Base-by-base conservation (phyloP, 2,797 vertebrate species). In the Fistularia commersonii region DNA sequence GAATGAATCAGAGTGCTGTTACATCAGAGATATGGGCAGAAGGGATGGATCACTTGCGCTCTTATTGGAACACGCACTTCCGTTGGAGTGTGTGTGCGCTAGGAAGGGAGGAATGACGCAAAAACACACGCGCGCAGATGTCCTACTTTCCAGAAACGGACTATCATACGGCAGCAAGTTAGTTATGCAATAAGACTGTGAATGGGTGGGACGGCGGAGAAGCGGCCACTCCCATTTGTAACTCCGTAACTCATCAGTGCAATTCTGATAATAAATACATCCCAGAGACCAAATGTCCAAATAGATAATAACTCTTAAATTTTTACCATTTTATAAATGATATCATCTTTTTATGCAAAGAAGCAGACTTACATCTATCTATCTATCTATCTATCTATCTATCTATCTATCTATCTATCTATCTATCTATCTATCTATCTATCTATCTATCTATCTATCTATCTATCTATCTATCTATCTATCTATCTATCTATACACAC, bases 1-100 rank as follows among this genome's bases (percentile, higher is more conserved):
- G 76, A 83, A 81, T 88, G 83, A 88, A 86, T 87, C 84, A 87
- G 76, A 84, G 76, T 63, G 76, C 70, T 79, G 83, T 86, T 86
- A 85, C 83, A 85, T 88, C 84, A 87, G 77, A 70, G 71, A 58
- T 63, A 75, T 37, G 56, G 63, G 69, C 80, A 76, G 76, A 76
- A 65, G 34, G 69, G 71, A 80, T 79, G 80, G 81, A 82, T 81
- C 73, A 64, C 69, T 82, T 69, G 60, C 63, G 52, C 58, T 74
- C 61, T 61, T 55, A 69, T 75, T 83, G 80, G 75, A 76, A 77
- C 73, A 75, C 79, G 79, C 74, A 80, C 76, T 80, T 84, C 77
- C 41, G 49, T 73, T 77, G 48, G 57, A 64, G 51, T 54, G 40
- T 59, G 39, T 60, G 62, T 45, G 48, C 44, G 45, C 50, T 54